These are phyloP conservation scores for Calidris pygmaea DNA, from an alignment of 2,113 vertebrate species.

Conservation along the genomic window DNA sequence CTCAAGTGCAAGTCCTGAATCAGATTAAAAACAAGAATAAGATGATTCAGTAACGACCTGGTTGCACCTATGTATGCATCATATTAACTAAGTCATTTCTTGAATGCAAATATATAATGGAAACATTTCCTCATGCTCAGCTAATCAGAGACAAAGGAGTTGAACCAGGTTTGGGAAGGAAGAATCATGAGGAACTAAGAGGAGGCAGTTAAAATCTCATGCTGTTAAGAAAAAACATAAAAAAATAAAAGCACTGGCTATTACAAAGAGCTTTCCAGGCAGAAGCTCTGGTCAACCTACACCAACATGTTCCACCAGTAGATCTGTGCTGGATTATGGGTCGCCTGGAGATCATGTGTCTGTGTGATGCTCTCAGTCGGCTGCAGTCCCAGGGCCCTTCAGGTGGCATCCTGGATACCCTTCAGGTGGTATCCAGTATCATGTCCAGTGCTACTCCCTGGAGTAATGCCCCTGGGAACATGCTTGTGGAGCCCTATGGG, in stretches of 20 bases:
- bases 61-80: conserved; percentile 14
- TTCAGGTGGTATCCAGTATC: not conserved
- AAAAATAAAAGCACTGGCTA: not conserved
- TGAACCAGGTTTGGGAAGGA: not conserved
- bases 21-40: not conserved
- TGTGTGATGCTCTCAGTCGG: not conserved
- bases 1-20: not conserved
- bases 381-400: not conserved
- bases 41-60: not conserved
- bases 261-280: not conserved
- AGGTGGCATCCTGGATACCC: too few relatives aligned
- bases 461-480: not conserved
- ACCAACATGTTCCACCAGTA: not conserved
- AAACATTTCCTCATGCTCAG: conserved; percentile 17
- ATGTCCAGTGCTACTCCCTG: not conserved
- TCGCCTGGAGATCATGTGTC: not conserved
- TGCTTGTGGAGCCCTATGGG: not conserved
- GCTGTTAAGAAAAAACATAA: not conserved
- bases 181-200: not conserved
- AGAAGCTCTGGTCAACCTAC: not conserved
- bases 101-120: not conserved
- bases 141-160: not conserved
- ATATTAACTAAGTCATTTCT: not conserved
- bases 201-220: not conserved
- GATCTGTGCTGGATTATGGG: not conserved